Evolutionary conservation across 2,113 vertebrate species (phyloP), one percentile per base, ranked within the genome.

Genomic region (Microcebus jonahi): DNA sequence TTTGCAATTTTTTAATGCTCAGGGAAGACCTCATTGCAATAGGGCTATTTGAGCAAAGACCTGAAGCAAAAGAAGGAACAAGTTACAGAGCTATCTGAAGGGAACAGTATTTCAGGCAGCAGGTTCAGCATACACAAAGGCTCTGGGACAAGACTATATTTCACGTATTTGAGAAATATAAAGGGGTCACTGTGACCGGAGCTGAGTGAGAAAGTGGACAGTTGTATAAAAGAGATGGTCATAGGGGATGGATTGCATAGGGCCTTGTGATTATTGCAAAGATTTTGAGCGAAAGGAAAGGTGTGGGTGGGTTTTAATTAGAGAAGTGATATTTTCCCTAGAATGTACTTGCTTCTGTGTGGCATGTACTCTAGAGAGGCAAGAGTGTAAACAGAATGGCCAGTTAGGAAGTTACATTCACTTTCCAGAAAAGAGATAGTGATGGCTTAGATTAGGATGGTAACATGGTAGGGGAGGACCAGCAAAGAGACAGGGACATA

Each of bases 221-320:
- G 48, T 23, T 91, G 27, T 71, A 75, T 61, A 91, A 88, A 45
- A 45, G 48, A 79, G 2, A 20, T 55, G 45, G 17, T 79, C 27
- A 50, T n/a, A 76, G 50, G 36, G 21, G 36, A 45, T 3, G 20
- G 21, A 92, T 85, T 18, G n/a, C 20, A 13, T 17, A 88, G 34
- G 10, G 8, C 21, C 3, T 53, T 63, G 34, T 29, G 31, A 85
- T 48, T 39, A 34, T 61, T 45, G 9, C 6, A 23, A 80, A 92
- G 34, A 87, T 29, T 63, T 61, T 39, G 63, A 75, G 9, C 71
- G 36, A 92, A 90, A 94, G 13, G 14, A 50, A 91, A 91, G 63
- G 29, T 93, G 55, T 36, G 50, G 12, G 2, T 67, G 53, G 13
- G 25, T 89, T 89, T 95, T 71, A 14, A 71, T 23, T 91, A 79